Evolutionary conservation across 1,140 invertebrate species (phyloP).

Genomic region (Temnothorax nylanderi): DNA sequence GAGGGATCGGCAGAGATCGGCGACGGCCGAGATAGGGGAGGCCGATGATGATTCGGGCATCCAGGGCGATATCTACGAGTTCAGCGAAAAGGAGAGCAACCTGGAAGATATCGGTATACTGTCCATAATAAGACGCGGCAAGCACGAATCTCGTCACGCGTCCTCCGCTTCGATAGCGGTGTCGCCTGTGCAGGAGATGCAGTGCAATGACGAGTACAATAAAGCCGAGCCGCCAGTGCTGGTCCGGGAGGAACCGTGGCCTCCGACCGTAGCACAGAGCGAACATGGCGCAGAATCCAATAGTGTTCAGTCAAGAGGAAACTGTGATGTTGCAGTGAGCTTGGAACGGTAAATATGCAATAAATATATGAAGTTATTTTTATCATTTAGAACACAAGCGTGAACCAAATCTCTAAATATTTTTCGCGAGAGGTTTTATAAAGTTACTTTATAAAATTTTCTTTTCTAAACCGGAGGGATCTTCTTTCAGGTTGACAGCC

Average conservation of each 20-base stretch:
- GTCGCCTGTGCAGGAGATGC: constrained; percentile 73
- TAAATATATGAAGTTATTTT: background rate
- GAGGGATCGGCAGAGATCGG: constrained; percentile 76
- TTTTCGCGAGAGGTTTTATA: background rate
- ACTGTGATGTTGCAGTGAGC: constrained; percentile 68
- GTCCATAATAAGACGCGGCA: constrained; percentile 75
- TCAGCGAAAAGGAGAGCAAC: constrained; percentile 84
- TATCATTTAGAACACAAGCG: background rate
- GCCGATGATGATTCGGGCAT: constrained; percentile 84
- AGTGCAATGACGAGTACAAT: constrained; percentile 74
- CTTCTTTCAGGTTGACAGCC: constrained; percentile 72
- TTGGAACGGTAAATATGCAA: constrained; percentile 64
- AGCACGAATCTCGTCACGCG: constrained; percentile 66
- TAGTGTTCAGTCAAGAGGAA: constrained; percentile 67
- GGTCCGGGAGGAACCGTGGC: constrained; percentile 76
- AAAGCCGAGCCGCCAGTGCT: constrained; percentile 73
- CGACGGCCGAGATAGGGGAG: constrained; percentile 74
- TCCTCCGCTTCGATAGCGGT: constrained; percentile 36
- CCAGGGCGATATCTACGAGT: constrained; percentile 85
- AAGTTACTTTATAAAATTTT: background rate
- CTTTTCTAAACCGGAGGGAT: background rate
- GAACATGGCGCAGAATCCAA: constrained; percentile 50
- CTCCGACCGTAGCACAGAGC: constrained; percentile 59
- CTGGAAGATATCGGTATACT: constrained; percentile 80
- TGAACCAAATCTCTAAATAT: background rate